phyloP scores from a whole-genome alignment of 2,797 vertebrate species.

The Lepilemur septentrionalis region DNA sequence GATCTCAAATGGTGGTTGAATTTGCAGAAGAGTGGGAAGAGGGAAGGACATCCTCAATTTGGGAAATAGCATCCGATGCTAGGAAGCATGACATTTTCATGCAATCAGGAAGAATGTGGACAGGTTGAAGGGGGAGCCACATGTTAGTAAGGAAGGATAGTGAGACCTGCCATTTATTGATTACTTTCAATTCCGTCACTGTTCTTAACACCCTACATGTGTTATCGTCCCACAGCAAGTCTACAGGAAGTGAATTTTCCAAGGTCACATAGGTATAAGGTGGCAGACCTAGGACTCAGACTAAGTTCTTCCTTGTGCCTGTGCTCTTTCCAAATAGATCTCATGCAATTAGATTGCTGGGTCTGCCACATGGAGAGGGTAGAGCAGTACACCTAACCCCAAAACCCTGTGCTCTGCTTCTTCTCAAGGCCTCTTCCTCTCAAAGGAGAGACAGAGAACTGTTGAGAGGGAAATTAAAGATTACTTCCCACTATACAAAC shows the following conservation, averaged over 20 bases:
- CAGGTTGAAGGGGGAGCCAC: not conserved
- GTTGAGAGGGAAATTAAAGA: not conserved
- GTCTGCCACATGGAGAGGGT: not conserved
- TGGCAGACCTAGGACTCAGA: not conserved
- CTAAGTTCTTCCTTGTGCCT: not conserved
- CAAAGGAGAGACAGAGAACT: too few species aligned
- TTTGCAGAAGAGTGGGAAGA: not conserved
- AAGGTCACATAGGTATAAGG: not conserved
- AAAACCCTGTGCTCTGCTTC: not conserved
- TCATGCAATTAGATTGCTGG: too few species aligned
- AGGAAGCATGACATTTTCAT: fast-evolving
- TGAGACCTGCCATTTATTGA: not conserved
- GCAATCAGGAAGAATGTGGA: not conserved
- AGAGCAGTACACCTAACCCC: not conserved
- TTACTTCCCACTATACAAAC: not conserved
- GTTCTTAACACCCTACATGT: not conserved
- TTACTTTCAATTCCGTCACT: not conserved
- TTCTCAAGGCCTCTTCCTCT: not conserved
- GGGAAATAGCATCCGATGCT: not conserved
- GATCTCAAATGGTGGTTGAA: not conserved
- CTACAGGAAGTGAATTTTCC: not conserved
- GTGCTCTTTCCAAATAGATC: not conserved
- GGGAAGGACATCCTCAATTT: not conserved
- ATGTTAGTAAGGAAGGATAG: not conserved
- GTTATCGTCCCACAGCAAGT: not conserved